Percentiles rank a stretch among this genome's conserved stretches.
These are phyloP conservation scores for Myoxocephalus aenaeus DNA, from an alignment of 2,797 vertebrate species.

Conservation along the genomic window DNA sequence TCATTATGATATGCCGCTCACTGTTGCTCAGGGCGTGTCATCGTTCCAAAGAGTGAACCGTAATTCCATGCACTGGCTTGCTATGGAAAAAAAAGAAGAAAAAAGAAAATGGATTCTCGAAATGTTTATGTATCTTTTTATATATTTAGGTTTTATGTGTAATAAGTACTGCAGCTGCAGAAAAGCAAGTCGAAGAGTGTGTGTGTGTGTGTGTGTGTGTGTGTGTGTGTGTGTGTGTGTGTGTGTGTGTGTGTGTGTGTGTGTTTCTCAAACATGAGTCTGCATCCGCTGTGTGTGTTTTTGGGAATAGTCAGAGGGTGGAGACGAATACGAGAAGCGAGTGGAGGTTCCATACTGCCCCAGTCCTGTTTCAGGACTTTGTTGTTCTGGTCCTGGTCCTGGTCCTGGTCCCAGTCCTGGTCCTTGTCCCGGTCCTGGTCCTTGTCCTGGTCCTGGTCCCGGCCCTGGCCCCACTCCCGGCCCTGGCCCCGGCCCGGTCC, in stretches of 20 bases:
- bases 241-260: slow-evolving; percentile 8
- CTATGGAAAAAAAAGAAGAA: neutral
- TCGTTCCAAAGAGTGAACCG: slow-evolving; percentile 39
- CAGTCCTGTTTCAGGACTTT: slow-evolving; percentile 82
- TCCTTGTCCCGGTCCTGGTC: slow-evolving; percentile 59
- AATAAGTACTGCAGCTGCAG: slow-evolving; percentile 29
- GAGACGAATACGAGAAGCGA: slow-evolving; percentile 93
- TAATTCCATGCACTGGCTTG: slow-evolving; percentile 49
- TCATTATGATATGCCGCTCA: slow-evolving; percentile 38
- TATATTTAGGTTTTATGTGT: slow-evolving; percentile 26
- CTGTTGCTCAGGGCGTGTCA: slow-evolving; percentile 28
- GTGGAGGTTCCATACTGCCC: slow-evolving; percentile 89
- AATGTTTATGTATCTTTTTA: slow-evolving; percentile 3
- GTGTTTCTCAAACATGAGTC: slow-evolving; percentile 91
- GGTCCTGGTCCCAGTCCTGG: slow-evolving; percentile 80
- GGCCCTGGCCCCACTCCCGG: slow-evolving; percentile 80
- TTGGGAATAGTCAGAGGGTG: slow-evolving; percentile 94
- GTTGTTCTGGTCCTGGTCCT: slow-evolving; percentile 62
- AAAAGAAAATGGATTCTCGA: slow-evolving; percentile 29
- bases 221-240: neutral
- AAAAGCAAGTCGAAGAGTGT: slow-evolving; percentile 37
- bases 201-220: neutral
- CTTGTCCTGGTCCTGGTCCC: slow-evolving; percentile 48
- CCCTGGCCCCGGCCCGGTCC: slow-evolving; percentile 73
- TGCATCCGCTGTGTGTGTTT: slow-evolving; percentile 97